Percentiles rank a stretch among this genome's conserved stretches.
These are phyloP conservation scores for Trichonephila inaurata DNA, from an alignment of 1,140 invertebrate genomes.

Conservation along the genomic window DNA sequence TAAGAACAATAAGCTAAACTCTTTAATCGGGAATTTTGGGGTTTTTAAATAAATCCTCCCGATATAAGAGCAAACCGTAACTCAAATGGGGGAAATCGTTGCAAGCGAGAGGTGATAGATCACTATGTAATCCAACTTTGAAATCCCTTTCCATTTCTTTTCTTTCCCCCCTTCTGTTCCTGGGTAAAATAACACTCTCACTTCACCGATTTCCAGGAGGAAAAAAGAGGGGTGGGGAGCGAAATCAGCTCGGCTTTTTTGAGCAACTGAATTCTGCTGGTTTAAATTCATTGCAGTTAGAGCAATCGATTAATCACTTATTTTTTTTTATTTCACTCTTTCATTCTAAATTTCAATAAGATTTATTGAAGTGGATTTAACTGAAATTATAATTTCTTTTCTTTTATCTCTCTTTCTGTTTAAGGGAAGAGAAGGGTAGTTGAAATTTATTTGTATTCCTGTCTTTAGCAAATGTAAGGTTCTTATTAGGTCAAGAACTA, in stretches of 20 bases:
- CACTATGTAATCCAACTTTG: conserved; percentile 65
- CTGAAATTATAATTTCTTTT: conserved; percentile 40
- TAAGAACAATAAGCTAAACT: conserved; percentile 33
- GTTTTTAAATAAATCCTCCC: conserved; percentile 59
- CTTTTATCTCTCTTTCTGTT: not conserved
- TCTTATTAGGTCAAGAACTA: no score
- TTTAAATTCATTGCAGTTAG: conserved; percentile 46
- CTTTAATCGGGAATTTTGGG: conserved; percentile 40
- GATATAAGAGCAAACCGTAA: conserved; percentile 55
- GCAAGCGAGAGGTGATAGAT: conserved; percentile 56
- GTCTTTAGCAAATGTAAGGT: no score
- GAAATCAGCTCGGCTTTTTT: conserved; percentile 53
- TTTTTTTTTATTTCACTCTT: not conserved
- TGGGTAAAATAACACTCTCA: conserved; percentile 67
- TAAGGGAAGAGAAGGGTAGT: not conserved
- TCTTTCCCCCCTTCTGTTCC: not conserved
- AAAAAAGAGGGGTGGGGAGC: conserved; percentile 25
- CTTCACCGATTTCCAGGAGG: conserved; percentile 58
- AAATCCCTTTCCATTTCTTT: conserved; percentile 50
- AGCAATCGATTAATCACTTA: conserved; percentile 67
- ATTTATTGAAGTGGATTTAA: conserved; percentile 53
- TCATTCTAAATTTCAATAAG: conserved; percentile 45
- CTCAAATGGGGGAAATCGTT: conserved; percentile 60
- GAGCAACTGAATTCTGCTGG: conserved; percentile 44
- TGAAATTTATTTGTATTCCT: conserved; percentile 61